Conservation (phyloP, 35 echinoderm and acorn worm genomes). For the Holothuria glaberrima region DNA sequence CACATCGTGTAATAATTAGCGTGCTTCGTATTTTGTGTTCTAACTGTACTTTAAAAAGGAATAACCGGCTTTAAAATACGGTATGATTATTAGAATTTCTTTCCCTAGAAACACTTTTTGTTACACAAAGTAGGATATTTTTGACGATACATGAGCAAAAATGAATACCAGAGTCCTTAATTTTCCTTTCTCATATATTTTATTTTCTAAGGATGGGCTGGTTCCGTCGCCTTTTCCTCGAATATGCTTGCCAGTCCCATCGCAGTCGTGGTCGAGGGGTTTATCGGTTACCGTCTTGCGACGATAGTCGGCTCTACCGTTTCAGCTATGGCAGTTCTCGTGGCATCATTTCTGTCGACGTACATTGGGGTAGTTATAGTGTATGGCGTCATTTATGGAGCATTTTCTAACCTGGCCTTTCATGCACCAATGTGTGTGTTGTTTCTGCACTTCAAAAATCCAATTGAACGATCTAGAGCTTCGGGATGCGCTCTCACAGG, state of each 20-base stretch:
- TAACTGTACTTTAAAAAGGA: too few species aligned
- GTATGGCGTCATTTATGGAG: neutral
- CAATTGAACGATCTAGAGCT: neutral
- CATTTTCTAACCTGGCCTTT: neutral
- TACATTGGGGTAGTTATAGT: neutral
- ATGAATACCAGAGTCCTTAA: too few species aligned
- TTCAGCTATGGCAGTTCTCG: neutral
- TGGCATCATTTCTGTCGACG: neutral
- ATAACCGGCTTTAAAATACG: too few species aligned
- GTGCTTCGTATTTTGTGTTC: too few species aligned
- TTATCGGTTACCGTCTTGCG: neutral
- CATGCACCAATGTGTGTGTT: constrained; percentile 1
- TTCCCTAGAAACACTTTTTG: too few species aligned
- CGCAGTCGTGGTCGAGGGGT: neutral
- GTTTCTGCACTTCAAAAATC: neutral
- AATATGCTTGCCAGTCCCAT: constrained; percentile 5
- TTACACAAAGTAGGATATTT: too few species aligned
- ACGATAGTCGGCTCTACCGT: neutral
- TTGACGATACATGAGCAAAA: too few species aligned
- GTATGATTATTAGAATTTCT: too few species aligned
- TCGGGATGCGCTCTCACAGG: neutral
- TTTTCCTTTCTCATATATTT: neutral
- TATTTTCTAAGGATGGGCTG: neutral
- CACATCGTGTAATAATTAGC: too few species aligned
- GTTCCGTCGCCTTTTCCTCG: neutral